phyloP scores from a whole-genome alignment of 1,140 invertebrate species.

The Bombus ignitus region DNA sequence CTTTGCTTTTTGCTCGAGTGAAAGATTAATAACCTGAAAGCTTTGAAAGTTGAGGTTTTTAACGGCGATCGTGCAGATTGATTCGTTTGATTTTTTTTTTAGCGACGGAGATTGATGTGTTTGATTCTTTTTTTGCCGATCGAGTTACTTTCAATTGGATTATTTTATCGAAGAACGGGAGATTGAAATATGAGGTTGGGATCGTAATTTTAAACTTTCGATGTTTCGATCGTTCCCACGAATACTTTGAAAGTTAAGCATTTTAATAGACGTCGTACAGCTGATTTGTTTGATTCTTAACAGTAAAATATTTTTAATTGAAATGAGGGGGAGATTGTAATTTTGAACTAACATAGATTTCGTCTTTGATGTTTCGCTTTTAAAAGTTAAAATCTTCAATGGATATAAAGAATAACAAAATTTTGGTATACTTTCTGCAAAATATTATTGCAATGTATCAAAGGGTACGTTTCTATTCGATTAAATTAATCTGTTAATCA shows the following conservation, averaged over 20 bases:
- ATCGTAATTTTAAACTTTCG: not conserved
- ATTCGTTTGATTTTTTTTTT: not conserved
- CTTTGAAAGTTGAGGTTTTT: not conserved
- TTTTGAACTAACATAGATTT: not conserved
- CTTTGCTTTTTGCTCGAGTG: not conserved
- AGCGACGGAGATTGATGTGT: not conserved
- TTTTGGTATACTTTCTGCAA: too few species aligned
- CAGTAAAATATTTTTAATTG: not conserved
- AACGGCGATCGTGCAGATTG: not conserved
- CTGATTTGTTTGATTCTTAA: not conserved
- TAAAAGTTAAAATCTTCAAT: not conserved
- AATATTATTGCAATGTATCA: too few species aligned
- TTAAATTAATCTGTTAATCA: too few species aligned
- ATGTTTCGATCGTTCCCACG: too few species aligned
- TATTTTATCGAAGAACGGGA: not conserved
- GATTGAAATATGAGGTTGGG: not conserved
- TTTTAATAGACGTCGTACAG: not conserved
- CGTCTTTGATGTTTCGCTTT: not conserved
- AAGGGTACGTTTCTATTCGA: too few species aligned
- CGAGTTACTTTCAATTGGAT: not conserved
- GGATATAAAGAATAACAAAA: not conserved
- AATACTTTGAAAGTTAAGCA: not conserved
- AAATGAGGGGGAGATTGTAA: not conserved
- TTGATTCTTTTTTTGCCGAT: not conserved
- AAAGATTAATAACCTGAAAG: slow-evolving; percentile 1